These are phyloP conservation scores for Acanthurus lineatus DNA, from an alignment of 2,797 vertebrate species.

Conservation along the genomic window DNA sequence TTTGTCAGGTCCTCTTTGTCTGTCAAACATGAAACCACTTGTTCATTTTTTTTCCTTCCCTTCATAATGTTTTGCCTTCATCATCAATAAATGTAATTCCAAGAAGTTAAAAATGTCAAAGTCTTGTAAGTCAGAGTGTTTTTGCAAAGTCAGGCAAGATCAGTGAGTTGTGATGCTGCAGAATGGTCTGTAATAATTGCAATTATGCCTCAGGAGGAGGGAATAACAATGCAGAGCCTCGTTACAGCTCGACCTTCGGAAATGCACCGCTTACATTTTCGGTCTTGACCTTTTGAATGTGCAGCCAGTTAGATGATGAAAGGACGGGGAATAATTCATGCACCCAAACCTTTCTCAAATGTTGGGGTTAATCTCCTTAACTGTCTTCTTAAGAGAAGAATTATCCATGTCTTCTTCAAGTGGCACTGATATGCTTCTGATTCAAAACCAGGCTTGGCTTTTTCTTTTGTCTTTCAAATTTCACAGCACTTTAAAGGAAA, in stretches of 20 bases:
- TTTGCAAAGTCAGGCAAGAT: conserved; percentile 1
- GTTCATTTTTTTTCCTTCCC: background rate
- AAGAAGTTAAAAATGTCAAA: background rate
- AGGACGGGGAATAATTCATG: background rate
- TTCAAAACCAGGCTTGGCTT: background rate
- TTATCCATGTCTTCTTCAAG: background rate
- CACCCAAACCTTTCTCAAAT: background rate
- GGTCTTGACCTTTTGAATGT: background rate
- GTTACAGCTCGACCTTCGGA: background rate
- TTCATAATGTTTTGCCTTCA: conserved; percentile 1
- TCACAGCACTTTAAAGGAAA: background rate
- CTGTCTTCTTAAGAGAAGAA: background rate
- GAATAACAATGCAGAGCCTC: background rate
- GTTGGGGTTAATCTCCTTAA: too few relatives aligned
- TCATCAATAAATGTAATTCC: background rate
- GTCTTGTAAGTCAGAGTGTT: background rate
- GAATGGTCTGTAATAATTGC: background rate
- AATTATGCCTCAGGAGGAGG: too few relatives aligned
- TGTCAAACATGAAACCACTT: background rate
- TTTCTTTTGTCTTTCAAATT: background rate
- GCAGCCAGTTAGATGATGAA: background rate
- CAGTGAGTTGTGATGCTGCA: background rate
- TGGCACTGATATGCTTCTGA: background rate
- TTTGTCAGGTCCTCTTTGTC: background rate
- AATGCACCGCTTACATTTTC: background rate